Base-by-base conservation (phyloP, 1,140 invertebrate species). In the Caenorhabditis inopinata region DNA sequence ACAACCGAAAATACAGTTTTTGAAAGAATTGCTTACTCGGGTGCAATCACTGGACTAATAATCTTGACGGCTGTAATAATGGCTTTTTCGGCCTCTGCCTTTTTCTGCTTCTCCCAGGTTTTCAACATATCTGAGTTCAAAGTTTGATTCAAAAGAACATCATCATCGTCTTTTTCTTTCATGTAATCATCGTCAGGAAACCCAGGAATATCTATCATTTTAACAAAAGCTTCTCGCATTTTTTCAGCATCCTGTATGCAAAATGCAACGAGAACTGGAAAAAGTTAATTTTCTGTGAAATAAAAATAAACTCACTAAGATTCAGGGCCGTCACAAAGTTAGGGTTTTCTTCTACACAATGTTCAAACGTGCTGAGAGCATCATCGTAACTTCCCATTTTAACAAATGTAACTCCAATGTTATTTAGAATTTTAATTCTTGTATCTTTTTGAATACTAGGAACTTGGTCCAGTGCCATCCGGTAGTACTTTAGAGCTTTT, bases 351-450 rank as follows among this genome's bases (percentile, higher is more conserved):
- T 94, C 93, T 94, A 98, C 97, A 74, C 98, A 96, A 90, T 96
- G 96, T 89, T 99, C 96, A 90, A 98, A 97, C 87, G 94, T 96
- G 16, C 93, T 94, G 35, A 95, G 93, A 0, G 97, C 97, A 89
- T 99, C 96, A 83, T 93, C 93, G 88, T 95, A 96, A 88, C 97
- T 95, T 9, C 94, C 95, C 93, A 98, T 94, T 88, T 94, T 94
- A 0, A 99, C 93, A 89, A 98, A 94, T 11, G 97, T 91, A 79
- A 98, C 92, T 0, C 95, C 97, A 88, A 99, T 98, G 86, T 99
- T 99, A 89, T 98, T 95, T 93, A 96, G 96, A 74, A 99, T 96
- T 90, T 96, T 97, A 82, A 96, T 93, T 86, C 95, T 95, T 88
- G 91, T 90, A 90, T 95, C 93, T 88, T 95, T 96, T 86, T 97